A percentile compares a stretch with the other conserved stretches of the same genome.
phyloP scores from a whole-genome alignment of 2,888 invertebrate genomes.

The Brachylomia viminalis region DNA sequence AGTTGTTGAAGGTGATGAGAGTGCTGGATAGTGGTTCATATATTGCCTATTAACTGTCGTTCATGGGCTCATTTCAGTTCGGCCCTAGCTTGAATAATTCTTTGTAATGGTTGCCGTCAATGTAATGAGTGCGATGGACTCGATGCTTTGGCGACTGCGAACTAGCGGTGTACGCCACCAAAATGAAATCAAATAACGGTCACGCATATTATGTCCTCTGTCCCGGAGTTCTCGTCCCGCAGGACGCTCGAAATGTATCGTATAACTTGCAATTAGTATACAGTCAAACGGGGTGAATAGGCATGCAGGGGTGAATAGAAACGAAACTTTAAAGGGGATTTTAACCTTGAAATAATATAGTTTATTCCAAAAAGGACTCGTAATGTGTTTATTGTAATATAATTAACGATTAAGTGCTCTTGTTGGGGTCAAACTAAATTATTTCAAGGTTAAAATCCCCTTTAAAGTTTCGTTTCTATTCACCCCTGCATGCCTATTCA shows the following conservation, averaged over 20 bases:
- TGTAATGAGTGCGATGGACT: neutral
- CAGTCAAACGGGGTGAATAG: no score
- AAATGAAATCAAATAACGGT: neutral
- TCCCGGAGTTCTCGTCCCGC: neutral
- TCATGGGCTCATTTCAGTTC: constrained; percentile 2
- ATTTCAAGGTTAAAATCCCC: no score
- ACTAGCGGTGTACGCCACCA: neutral
- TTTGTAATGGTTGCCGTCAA: constrained; percentile 2
- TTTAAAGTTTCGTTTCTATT: no score
- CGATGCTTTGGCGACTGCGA: neutral
- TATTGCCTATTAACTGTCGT: constrained; percentile 45
- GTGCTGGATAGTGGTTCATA: constrained; percentile 25
- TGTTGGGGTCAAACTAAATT: no score
- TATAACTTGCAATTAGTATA: neutral
- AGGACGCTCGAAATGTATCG: neutral
- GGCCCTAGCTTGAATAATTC: neutral
- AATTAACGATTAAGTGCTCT: no score
- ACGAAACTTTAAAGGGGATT: no score
- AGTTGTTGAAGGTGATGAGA: constrained; percentile 13
- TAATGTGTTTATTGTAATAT: no score
- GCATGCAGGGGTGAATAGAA: no score
- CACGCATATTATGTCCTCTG: neutral
- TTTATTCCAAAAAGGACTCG: no score
- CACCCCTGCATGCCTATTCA: no score
- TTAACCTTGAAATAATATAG: no score